These are phyloP conservation scores for Dendrocincla tyrannina DNA, from an alignment of 2,797 vertebrate species.

Conservation along the genomic window DNA sequence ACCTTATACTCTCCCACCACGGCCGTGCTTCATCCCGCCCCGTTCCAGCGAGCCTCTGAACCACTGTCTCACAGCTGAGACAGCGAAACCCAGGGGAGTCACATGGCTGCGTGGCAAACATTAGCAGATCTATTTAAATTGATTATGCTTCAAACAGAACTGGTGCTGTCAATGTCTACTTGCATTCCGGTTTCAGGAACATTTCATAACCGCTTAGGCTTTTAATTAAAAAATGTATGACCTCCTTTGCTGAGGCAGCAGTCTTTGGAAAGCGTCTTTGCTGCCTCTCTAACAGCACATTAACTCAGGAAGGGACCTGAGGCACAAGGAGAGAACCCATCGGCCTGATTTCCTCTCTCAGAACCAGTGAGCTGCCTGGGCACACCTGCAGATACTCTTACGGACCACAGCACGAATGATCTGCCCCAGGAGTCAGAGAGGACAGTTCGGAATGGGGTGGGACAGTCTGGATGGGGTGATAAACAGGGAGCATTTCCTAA, in stretches of 20 bases:
- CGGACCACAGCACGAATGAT: not conserved
- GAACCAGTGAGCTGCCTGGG: not conserved
- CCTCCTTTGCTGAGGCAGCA: not conserved
- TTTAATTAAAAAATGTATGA: not conserved
- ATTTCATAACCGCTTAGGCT: not conserved
- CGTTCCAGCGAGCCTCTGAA: not conserved
- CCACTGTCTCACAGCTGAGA: fast-evolving
- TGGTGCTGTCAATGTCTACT: not conserved
- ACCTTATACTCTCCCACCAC: not conserved
- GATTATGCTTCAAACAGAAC: not conserved
- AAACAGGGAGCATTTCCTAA: not conserved
- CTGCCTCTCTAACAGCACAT: not conserved
- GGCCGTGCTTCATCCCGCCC: not conserved
- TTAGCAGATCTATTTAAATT: not conserved
- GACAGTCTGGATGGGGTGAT: fast-evolving
- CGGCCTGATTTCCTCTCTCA: fast-evolving
- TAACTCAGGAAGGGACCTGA: not conserved
- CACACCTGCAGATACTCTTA: not conserved
- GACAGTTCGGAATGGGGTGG: not conserved
- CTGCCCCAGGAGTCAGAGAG: not conserved
- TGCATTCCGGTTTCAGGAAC: not conserved
- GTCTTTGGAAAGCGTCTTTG: not conserved
- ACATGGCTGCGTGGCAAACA: not conserved
- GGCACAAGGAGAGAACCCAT: not conserved
- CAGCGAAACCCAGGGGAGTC: not conserved